Conservation (phyloP, 2,888 invertebrate species). For the Eupithecia insigniata region DNA sequence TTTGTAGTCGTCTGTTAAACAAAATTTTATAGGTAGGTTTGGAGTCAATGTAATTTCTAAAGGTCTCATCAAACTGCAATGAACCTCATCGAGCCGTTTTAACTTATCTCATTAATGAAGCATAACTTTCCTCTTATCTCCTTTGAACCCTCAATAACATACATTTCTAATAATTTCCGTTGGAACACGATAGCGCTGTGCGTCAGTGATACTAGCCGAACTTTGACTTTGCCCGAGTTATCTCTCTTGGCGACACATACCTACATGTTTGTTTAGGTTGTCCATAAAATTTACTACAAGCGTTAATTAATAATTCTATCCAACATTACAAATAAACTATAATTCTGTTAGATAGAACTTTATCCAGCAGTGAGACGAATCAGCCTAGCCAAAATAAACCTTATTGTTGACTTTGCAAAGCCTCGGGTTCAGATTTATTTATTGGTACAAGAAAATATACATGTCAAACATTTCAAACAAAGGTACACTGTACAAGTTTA, state of each 20-base stretch:
- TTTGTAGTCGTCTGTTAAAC: neutral
- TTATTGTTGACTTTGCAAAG: neutral
- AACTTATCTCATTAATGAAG: neutral
- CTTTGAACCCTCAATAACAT: conserved; percentile 9
- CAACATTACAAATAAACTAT: neutral
- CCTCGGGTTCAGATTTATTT: too few relatives aligned
- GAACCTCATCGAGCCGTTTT: neutral
- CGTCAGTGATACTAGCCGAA: conserved; percentile 36
- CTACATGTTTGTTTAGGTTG: conserved; percentile 36
- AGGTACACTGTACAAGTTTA: too few relatives aligned
- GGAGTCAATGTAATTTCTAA: neutral
- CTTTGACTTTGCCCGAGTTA: conserved; percentile 64
- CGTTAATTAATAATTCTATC: neutral
- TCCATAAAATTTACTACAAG: neutral
- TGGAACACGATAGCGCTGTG: conserved; percentile 39
- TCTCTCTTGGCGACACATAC: conserved; percentile 51
- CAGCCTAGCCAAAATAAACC: too few relatives aligned
- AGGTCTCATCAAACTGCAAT: neutral
- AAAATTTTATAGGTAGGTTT: neutral
- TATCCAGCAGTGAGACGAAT: neutral
- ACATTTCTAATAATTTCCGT: conserved; percentile 49
- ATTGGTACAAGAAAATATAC: too few relatives aligned
- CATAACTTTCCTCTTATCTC: conserved; percentile 31
- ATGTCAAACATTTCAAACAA: too few relatives aligned
- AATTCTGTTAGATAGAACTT: neutral